Evolutionary conservation across 1,140 invertebrate genomes (phyloP), one percentile per base, ranked within the genome.

Genomic region (Temnothorax longispinosus): DNA sequence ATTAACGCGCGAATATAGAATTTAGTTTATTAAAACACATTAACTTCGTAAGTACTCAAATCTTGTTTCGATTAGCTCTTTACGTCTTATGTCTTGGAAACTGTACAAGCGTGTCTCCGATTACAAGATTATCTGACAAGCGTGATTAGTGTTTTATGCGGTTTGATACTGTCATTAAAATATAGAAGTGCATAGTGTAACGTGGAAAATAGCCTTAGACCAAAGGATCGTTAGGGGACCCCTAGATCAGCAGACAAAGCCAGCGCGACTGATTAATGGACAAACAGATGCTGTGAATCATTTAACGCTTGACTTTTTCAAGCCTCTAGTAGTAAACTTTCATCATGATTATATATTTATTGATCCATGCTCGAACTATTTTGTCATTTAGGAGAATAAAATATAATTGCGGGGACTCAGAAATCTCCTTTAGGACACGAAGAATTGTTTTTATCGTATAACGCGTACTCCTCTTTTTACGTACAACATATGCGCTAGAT

Each of bases 341-440:
- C 69, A 84, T 77, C 64, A 75, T 41, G 47, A 75, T 65, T 80
- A 69, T 8, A 69, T 69, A 86, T 88, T 86, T 69, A 86, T 88
- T 86, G 77, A 92, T 92, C 85, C 87, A 92, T 90, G 81, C 87
- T 92, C 91, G 86, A 91, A 92, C 87, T 90, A 86, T 90, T 90
- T 54, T 89, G 77, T 82, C 64, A 65, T 86, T 91, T 75, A 89
- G 87, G 32, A 80, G 21, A 84, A 56, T 86, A 81, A 80, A 84
- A 64, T 52, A 74, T 52, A 74, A 86, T 91, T 72, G 80, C 87
- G 54, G 62, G 88, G 90, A 74, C 89, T 92, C 91, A 85, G 86
- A 88, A 91, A 82, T 84, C 69, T 81, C n/a, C 21, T 27, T 54
- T 38, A 52, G 3, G 2, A 32, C 35, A 56, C 15, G 35, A 32